Base-by-base conservation (phyloP, 1,140 invertebrate species). In the Apolygus lucorum region DNA sequence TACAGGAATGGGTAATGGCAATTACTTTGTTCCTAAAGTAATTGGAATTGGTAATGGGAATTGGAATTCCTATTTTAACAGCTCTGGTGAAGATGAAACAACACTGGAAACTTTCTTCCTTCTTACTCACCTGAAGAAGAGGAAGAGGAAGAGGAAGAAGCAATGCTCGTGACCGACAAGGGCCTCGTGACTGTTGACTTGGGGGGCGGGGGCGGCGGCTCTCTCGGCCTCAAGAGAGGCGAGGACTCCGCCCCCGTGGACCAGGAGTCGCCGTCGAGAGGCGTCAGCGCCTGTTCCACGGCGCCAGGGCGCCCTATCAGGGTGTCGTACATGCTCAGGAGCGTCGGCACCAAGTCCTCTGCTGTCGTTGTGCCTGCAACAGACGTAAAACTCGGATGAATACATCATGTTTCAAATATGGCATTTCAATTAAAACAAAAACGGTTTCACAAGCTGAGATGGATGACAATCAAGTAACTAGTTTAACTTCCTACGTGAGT, bases 151-250 rank as follows among this genome's bases (percentile, higher is more conserved):
- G 86, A 89, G 14, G 90, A 90, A 1, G 90, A 92, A 1, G 88
- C 86, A 67, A 90, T 90, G 54, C 89, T 92, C 78, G 90, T 91
- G 74, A 90, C 88, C 49, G 90, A 92, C 22, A 90, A 76, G n/a
- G 89, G 89, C 71, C 89, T 71, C 70, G 78, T 76, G 76, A 66
- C 76, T 24, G 63, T 28, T 4, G 21, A 4, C 27, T 11, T 25
- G 2, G 11, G 1, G 13, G 69, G 69, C 29, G 76, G 70, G 76
- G 76, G 74, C 68, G 72, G 68, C 72, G 73, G 72, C 74, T 76
- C 64, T 71, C 70, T 0, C 49, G 69, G 52, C 68, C 52, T 66
- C 64, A 29, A 28, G 1, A 66, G 64, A 34, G 27, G 27, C n/a
- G 27, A 28, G 4, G 64, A 66, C 64, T 66, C 64, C 64, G 27